Percentiles rank a stretch among this genome's conserved stretches.
These are phyloP conservation scores for Tympanuchus pallidicinctus DNA, from an alignment of 2,113 vertebrate genomes.

Conservation along the genomic window DNA sequence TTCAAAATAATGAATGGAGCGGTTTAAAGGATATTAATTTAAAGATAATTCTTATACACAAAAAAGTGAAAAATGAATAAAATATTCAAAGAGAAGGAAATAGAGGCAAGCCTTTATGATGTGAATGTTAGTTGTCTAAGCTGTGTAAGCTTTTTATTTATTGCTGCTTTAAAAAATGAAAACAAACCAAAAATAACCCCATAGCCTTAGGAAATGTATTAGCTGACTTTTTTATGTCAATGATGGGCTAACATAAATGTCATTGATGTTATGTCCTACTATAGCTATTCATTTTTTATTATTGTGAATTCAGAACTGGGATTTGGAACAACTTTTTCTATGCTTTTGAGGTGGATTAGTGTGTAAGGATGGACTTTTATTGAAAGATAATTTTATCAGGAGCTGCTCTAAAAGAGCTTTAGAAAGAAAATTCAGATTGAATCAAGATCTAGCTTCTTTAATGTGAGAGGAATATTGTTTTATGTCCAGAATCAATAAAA, in stretches of 20 bases:
- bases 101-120: not conserved
- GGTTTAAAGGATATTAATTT: not conserved
- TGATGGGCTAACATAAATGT: too few species aligned
- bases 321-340: not conserved
- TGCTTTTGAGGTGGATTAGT: not conserved
- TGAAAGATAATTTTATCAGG: not conserved
- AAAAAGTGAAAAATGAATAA: not conserved
- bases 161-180: not conserved
- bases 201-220: not conserved
- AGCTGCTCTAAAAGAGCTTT: not conserved
- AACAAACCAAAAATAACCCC: not conserved
- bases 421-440: not conserved
- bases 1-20: not conserved
- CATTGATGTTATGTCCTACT: not conserved
- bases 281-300: not conserved
- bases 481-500: not conserved
- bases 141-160: not conserved
- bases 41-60: not conserved
- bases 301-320: fast-evolving
- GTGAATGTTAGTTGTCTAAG: not conserved
- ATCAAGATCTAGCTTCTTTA: not conserved
- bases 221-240: not conserved
- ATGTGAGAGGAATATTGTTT: not conserved
- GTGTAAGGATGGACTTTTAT: not conserved
- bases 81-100: not conserved